Evolutionary conservation across 2,797 vertebrate species (phyloP).

Genomic region (Urophycis tenuis): DNA sequence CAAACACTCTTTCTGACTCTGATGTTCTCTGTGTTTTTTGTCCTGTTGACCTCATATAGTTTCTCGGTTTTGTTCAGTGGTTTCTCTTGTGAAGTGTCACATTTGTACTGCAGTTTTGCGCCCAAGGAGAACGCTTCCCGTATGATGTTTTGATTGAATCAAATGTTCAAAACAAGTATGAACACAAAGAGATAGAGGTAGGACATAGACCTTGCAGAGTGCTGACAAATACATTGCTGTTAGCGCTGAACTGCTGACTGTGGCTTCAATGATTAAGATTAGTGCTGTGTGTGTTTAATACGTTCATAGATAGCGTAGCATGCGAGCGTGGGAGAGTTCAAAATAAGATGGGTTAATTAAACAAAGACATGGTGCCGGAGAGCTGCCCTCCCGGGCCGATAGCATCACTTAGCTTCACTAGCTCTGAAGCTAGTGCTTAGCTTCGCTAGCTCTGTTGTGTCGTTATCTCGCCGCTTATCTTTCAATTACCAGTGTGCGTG

Average conservation of each 20-base stretch:
- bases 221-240: background rate
- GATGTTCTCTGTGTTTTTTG: background rate
- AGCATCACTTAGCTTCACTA: constrained; percentile 31
- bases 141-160: background rate
- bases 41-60: background rate
- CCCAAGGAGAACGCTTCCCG: background rate
- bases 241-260: background rate
- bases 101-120: background rate
- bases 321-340: background rate
- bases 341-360: constrained; percentile 4
- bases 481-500: constrained; percentile 45
- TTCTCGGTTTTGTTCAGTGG: background rate
- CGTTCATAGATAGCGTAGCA: background rate
- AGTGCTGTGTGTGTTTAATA: background rate
- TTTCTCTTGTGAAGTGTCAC: background rate
- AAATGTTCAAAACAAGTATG: background rate
- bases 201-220: background rate
- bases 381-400: constrained; percentile 36
- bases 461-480: constrained; percentile 45
- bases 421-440: constrained; percentile 5
- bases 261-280: background rate
- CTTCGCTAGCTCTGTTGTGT: constrained; percentile 28
- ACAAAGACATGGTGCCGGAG: constrained; percentile 19
- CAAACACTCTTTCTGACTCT: too few relatives aligned
- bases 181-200: background rate